Percentiles rank a stretch among this genome's conserved stretches.
phyloP scores from a whole-genome alignment of 2,888 invertebrate species.

The Caenorhabditis drosophilae region DNA sequence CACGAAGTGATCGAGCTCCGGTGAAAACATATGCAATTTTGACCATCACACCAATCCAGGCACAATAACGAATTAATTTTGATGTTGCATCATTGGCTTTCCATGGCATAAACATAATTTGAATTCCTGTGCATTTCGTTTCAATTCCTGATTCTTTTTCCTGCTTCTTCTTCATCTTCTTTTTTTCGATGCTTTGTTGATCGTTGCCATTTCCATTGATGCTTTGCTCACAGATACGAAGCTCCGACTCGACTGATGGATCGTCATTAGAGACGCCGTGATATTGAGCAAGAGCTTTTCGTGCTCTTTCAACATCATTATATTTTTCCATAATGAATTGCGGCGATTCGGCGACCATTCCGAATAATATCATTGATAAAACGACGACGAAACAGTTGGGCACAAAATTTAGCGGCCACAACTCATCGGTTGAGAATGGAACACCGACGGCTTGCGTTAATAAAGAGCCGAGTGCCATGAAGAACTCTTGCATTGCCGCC shows the following conservation, averaged over 20 bases:
- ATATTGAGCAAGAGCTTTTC: conserved; percentile 46
- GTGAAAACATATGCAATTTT: conserved; percentile 57
- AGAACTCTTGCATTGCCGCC: conserved; percentile 58
- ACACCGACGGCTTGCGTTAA: conserved; percentile 46
- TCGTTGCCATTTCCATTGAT: conserved; percentile 34
- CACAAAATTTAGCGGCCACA: conserved; percentile 50
- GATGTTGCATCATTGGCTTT: conserved; percentile 42
- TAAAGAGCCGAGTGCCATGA: conserved; percentile 53
- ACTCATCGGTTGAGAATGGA: conserved; percentile 45
- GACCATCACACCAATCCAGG: conserved; percentile 55
- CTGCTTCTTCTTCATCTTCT: conserved; percentile 25
- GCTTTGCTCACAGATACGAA: conserved; percentile 38
- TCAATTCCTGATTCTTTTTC: conserved; percentile 16
- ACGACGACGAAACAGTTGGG: conserved; percentile 37
- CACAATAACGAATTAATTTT: conserved; percentile 43
- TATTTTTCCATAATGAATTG: conserved; percentile 46
- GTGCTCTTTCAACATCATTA: conserved; percentile 39
- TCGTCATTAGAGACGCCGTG: conserved; percentile 46
- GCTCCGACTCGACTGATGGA: conserved; percentile 46
- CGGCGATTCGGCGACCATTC: conserved; percentile 43
- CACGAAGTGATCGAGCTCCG: conserved; percentile 46
- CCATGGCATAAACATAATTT: conserved; percentile 55
- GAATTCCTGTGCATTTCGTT: conserved; percentile 30
- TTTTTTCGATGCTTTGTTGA: conserved; percentile 35
- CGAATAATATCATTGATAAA: conserved; percentile 38